phyloP scores from a whole-genome alignment of 2,113 vertebrate genomes.

The Pionites leucogaster region DNA sequence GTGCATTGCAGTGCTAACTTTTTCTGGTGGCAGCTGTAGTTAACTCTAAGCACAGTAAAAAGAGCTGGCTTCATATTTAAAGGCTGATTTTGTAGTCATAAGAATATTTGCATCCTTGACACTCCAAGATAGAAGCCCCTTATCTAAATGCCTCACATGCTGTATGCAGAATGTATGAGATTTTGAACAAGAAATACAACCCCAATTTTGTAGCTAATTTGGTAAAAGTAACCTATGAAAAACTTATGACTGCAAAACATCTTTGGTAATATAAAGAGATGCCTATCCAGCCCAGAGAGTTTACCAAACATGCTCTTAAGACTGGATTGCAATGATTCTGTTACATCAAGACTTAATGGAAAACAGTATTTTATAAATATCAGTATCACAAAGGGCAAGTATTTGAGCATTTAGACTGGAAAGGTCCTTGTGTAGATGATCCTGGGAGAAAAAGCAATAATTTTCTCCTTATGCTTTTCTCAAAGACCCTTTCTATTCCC shows the following conservation, averaged over 20 bases:
- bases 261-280: background rate
- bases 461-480: background rate
- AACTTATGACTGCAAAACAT: background rate
- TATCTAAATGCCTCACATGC: background rate
- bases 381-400: background rate
- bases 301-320: background rate
- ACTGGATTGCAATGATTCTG: background rate
- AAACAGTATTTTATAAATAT: background rate
- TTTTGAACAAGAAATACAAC: background rate
- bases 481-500: background rate
- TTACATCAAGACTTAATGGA: background rate
- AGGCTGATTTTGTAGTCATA: background rate
- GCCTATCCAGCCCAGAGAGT: background rate
- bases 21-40: background rate
- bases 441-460: background rate
- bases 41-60: background rate
- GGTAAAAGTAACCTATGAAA: background rate
- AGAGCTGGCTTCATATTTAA: background rate
- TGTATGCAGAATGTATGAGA: background rate
- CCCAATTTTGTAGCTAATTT: background rate
- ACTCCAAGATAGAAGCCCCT: background rate
- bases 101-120: background rate
- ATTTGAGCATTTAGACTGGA: background rate
- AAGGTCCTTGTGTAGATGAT: background rate
- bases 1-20: background rate